These are phyloP conservation scores for Micropterix aruncella DNA, from an alignment of 2,888 invertebrate species.

Conservation along the genomic window DNA sequence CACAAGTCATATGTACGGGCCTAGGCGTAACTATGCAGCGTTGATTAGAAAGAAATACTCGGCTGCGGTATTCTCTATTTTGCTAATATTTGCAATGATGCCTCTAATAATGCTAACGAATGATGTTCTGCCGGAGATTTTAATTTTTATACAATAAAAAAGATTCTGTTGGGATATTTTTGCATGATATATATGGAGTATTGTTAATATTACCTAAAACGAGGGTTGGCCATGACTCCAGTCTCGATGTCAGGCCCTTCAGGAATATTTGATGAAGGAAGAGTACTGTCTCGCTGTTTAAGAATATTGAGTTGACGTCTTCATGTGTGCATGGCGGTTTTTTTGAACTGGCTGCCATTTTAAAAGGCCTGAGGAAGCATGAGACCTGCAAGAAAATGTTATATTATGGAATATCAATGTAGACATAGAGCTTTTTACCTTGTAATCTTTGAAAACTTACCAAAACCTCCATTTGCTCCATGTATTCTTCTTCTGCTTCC, in stretches of 20 bases:
- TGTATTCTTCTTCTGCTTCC: slow-evolving; percentile 85
- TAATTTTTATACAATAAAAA: background rate
- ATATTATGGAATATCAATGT: slow-evolving; percentile 1
- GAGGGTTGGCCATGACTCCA: slow-evolving; percentile 89
- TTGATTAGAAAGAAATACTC: no score
- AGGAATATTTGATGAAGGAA: slow-evolving; percentile 90
- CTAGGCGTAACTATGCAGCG: no score
- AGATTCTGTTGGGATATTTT: no score
- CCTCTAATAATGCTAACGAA: background rate
- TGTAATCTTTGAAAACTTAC: slow-evolving; percentile 16
- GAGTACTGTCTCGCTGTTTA: slow-evolving; percentile 83
- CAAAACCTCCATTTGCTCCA: slow-evolving; percentile 73
- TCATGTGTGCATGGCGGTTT: slow-evolving; percentile 87
- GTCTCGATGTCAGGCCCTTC: slow-evolving; percentile 78
- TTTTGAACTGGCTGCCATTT: slow-evolving; percentile 90
- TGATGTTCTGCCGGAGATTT: background rate
- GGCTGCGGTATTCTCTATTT: no score
- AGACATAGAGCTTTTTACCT: background rate
- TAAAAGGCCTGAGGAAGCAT: slow-evolving; percentile 78
- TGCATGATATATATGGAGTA: no score
- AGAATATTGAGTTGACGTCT: slow-evolving; percentile 86
- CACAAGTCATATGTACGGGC: no score
- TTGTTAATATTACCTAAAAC: slow-evolving; percentile 84
- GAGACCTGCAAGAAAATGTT: slow-evolving; percentile 36
- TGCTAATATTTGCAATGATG: no score